Conservation (phyloP, 2,113 vertebrate species). For the Alectura lathami region DNA sequence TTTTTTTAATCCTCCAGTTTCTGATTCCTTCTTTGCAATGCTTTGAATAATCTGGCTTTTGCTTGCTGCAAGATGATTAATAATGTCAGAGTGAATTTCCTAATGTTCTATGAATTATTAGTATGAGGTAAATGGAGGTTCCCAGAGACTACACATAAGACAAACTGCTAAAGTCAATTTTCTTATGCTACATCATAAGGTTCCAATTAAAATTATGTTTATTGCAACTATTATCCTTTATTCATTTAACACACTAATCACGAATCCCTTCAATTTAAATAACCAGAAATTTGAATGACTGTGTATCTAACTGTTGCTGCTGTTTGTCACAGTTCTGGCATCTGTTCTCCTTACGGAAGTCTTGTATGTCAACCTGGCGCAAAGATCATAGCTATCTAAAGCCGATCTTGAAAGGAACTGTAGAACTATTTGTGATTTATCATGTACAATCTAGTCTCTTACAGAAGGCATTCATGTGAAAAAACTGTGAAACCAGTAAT, state of each 20-base stretch:
- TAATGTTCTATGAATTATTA: not conserved
- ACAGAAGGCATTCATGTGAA: not conserved
- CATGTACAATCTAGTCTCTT: not conserved
- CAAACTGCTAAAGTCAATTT: not conserved
- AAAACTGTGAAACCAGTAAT: not conserved
- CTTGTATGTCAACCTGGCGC: not conserved
- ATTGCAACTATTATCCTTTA: not conserved
- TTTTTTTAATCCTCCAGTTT: conserved; percentile 43
- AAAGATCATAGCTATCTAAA: not conserved
- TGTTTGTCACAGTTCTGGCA: not conserved
- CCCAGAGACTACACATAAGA: not conserved
- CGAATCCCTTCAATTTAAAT: not conserved
- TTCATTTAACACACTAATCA: not conserved
- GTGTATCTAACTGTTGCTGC: not conserved
- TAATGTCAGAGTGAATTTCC: not conserved
- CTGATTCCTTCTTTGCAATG: conserved; percentile 62
- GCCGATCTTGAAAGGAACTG: not conserved
- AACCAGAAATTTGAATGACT: not conserved
- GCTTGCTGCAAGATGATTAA: conserved; percentile 63
- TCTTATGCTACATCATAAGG: not conserved
- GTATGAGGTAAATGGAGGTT: not conserved
- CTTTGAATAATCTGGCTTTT: conserved; percentile 9
- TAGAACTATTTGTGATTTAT: not conserved
- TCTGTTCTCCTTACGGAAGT: not conserved
- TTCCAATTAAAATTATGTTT: not conserved